A percentile compares a stretch with the other conserved stretches of the same genome.
Evolutionary conservation across 2,888 invertebrate species (phyloP).

Genomic region (Phragmatobia fuliginosa): DNA sequence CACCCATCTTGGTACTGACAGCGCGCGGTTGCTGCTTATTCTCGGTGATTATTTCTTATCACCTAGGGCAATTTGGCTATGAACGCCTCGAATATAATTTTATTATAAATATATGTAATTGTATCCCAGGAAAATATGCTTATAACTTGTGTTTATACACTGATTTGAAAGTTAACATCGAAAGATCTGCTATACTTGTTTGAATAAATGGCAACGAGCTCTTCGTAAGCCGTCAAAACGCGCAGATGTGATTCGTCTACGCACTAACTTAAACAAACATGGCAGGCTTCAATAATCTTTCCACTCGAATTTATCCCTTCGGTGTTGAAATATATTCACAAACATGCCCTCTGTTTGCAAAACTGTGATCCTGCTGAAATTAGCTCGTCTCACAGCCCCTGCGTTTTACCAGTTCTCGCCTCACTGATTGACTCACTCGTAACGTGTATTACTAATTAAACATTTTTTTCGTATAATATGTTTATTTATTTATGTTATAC

Average conservation of each 20-base stretch:
- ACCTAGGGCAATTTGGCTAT: too few species aligned
- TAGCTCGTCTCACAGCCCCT: slow-evolving; percentile 53
- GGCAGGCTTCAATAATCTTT: slow-evolving; percentile 52
- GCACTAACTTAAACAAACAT: slow-evolving; percentile 53
- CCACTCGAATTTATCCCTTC: slow-evolving; percentile 53
- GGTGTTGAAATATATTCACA: slow-evolving; percentile 52
- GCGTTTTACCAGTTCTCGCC: slow-evolving; percentile 44
- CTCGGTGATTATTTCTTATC: too few species aligned
- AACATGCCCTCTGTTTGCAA: slow-evolving; percentile 52
- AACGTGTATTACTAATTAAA: slow-evolving; percentile 29
- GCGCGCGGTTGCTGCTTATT: too few species aligned
- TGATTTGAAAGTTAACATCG: not conserved
- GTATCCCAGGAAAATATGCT: not conserved
- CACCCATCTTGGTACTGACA: too few species aligned
- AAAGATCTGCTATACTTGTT: slow-evolving; percentile 18
- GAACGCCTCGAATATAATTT: too few species aligned
- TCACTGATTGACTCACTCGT: slow-evolving; percentile 39
- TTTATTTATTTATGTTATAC: not conserved
- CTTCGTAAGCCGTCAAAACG: slow-evolving; percentile 35
- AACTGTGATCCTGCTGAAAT: slow-evolving; percentile 59
- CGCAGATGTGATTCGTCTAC: slow-evolving; percentile 48
- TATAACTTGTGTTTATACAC: not conserved
- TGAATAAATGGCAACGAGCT: slow-evolving; percentile 15
- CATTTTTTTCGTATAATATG: slow-evolving; percentile 10
- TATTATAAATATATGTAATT: too few species aligned